Conservation (phyloP, 2,113 vertebrate genomes). For the Sialia sialis region DNA sequence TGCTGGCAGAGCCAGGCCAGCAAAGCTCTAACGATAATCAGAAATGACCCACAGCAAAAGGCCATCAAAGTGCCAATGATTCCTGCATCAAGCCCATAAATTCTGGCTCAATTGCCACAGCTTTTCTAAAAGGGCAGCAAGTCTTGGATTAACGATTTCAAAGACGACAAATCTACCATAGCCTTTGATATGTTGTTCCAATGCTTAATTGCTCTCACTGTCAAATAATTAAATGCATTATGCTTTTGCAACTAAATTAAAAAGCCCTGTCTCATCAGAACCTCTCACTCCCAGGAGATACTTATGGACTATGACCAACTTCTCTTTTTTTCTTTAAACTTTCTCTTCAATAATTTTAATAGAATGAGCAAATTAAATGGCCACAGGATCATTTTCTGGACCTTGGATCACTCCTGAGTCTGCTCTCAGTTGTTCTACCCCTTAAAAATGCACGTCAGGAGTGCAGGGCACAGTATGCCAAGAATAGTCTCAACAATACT, state of each 20-base stretch:
- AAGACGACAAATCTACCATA: background rate
- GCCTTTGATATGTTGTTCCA: slow-evolving; percentile 19
- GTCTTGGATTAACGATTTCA: background rate
- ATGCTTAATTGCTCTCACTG: slow-evolving; percentile 8
- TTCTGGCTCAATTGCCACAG: background rate
- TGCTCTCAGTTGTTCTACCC: background rate
- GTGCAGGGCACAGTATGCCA: background rate
- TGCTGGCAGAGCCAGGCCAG: background rate
- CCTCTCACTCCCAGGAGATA: background rate
- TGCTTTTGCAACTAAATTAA: slow-evolving; percentile 4
- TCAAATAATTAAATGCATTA: slow-evolving; percentile 37
- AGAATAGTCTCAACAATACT: slow-evolving; percentile 24
- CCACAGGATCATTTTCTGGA: background rate
- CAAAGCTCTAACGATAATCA: background rate
- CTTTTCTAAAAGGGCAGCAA: background rate
- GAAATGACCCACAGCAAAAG: background rate
- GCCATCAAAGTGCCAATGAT: background rate
- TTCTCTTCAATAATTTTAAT: background rate
- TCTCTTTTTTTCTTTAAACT: background rate
- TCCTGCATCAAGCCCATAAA: background rate
- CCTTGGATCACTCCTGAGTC: background rate
- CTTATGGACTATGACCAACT: background rate
- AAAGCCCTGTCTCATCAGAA: background rate
- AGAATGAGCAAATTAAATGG: background rate
- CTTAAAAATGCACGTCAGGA: background rate